Percentiles rank a stretch among this genome's conserved stretches.
Conservation (phyloP, 1,140 invertebrate genomes). For the Eumeta japonica region DNA sequence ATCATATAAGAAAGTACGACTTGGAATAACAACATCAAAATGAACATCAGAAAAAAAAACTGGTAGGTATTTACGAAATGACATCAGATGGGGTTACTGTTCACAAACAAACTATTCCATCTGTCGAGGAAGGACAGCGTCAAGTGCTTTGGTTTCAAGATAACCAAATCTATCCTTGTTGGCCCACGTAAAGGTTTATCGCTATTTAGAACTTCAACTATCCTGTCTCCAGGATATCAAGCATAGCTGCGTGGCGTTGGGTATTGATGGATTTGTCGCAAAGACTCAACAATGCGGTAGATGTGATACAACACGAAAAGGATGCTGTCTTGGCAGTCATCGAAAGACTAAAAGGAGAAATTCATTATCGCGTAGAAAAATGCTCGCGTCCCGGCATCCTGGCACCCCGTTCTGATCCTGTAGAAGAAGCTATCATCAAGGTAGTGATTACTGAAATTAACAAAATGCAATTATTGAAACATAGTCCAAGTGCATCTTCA, state of each 20-base stretch:
- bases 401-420: constrained; percentile 24
- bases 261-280: constrained; percentile 34
- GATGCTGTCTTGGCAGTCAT: constrained; percentile 32
- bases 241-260: constrained; percentile 44
- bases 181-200: background rate
- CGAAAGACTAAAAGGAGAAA: constrained; percentile 26
- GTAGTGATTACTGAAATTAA: too few relatives aligned
- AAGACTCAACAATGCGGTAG: constrained; percentile 29
- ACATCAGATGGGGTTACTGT: too few relatives aligned
- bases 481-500: too few relatives aligned
- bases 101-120: too few relatives aligned
- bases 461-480: too few relatives aligned
- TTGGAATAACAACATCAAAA: too few relatives aligned
- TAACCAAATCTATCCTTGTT: too few relatives aligned
- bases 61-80: too few relatives aligned
- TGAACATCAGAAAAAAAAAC: too few relatives aligned
- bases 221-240: constrained; percentile 27
- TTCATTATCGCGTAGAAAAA: constrained; percentile 17
- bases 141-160: too few relatives aligned
- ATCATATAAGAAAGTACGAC: too few relatives aligned
- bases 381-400: constrained; percentile 27
- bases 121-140: too few relatives aligned
- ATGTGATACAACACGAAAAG: constrained; percentile 28
- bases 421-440: constrained; percentile 33
- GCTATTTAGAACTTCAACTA: background rate